Evolutionary conservation across 2,797 vertebrate species (phyloP), one percentile per base, ranked within the genome.

Genomic region (Thunnus albacares): DNA sequence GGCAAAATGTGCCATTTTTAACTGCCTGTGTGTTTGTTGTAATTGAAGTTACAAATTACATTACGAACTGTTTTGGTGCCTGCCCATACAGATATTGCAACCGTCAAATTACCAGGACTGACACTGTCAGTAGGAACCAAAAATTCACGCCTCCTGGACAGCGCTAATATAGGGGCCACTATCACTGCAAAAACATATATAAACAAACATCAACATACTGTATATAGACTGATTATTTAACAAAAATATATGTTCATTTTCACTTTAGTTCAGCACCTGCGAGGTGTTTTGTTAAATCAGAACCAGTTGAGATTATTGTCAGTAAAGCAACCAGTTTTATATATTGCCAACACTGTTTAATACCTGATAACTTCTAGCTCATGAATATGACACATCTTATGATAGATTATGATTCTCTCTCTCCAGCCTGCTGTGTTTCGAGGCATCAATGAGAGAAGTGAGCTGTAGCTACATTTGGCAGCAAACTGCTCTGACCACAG

Each of bases 381-480:
- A 30, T 75, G 71, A 85, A 83, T 20, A 9, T 73, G 77, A 82
- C 53, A 82, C 24, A 75, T 81, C 65, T 30, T 8, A 1, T 0
- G 0, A 61, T 20, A 12, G 61, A 74, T 81, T 60, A 69, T 15
- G 14, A 30, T 55, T 68, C 67, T 24, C 75, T 24, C 75, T 70
- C 57, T 60, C 65, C 53, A 47, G 58, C 38, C 53, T 38, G 75
- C 67, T 22, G 77, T 17, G 1, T 69, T 78, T 58, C 1, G 3
- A 63, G 51, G 70, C 52, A n/a, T 75, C 73, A 84, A 45, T 3
- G 10, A 52, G 65, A 65, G 63, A 45, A 64, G 58, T 26, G 51
- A 81, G 65, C 79, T 66, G 66, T 26, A 45, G 61, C 65, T 52
- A 38, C 72, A 59, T 80, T 68, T 77, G 81, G 71, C 83, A 77